A percentile compares a stretch with the other conserved stretches of the same genome.
Conservation (phyloP, 1,140 invertebrate genomes). For the Coenobita brevimanus region DNA sequence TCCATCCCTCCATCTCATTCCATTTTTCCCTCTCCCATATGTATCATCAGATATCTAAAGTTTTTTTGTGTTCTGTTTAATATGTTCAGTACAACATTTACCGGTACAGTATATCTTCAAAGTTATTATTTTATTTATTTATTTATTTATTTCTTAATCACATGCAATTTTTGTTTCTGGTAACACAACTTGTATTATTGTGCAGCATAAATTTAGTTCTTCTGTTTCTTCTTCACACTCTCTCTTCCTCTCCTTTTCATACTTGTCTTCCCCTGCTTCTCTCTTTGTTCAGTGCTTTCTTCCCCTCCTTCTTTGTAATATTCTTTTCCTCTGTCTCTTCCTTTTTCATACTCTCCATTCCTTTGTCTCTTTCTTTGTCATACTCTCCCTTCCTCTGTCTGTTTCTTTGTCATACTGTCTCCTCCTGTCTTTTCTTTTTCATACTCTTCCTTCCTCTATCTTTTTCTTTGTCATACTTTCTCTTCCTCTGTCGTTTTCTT, state of each 20-base stretch:
- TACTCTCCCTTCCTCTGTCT: conserved; percentile 33
- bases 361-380: conserved; percentile 23
- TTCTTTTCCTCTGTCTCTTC: not conserved
- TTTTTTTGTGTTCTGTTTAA: no score
- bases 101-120: no score
- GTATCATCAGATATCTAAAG: no score
- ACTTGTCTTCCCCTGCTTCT: conserved; percentile 5
- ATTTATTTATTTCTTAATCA: no score
- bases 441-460: not conserved
- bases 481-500: no score
- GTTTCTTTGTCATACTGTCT: conserved; percentile 27
- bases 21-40: not conserved
- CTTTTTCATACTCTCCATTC: not conserved
- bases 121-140: no score
- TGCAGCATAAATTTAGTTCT: no score
- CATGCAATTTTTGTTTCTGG: no score
- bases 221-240: not conserved
- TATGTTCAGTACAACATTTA: no score
- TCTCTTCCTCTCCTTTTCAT: no score
- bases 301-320: not conserved
- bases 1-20: not conserved
- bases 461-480: not conserved
- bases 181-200: no score
- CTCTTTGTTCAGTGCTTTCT: conserved; percentile 16
- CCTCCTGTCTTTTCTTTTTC: conserved; percentile 5